A percentile compares a stretch with the other conserved stretches of the same genome.
phyloP scores from a whole-genome alignment of 2,113 vertebrate genomes.

The Dromiciops gliroides region DNA sequence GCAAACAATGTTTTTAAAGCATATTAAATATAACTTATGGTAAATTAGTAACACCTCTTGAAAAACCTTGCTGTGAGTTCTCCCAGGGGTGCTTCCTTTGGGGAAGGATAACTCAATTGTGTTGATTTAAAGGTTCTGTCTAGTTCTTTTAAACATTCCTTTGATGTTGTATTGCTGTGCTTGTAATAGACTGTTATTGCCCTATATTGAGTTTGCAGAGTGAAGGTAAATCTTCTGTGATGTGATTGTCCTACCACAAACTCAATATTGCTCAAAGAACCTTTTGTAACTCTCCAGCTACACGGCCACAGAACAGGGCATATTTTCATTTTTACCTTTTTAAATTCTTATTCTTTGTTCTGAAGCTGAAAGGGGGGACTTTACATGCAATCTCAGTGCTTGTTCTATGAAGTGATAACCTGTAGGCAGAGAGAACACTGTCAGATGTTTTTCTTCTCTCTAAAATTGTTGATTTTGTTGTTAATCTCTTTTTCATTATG shows the following conservation, averaged over 20 bases:
- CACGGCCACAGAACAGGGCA: constrained; percentile 86
- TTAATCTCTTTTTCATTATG: constrained; percentile 52
- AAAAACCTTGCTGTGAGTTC: constrained; percentile 87
- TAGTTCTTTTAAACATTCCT: constrained; percentile 91
- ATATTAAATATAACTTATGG: constrained; percentile 82
- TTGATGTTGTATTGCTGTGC: constrained; percentile 85
- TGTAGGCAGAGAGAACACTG: constrained; percentile 2
- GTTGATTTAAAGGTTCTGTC: constrained; percentile 90
- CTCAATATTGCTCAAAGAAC: constrained; percentile 90
- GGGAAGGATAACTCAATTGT: constrained; percentile 86
- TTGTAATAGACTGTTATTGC: constrained; percentile 98
- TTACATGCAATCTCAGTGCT: constrained; percentile 60
- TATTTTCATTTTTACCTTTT: constrained; percentile 98
- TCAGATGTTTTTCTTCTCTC: constrained; percentile 44
- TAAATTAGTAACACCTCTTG: constrained; percentile 84
- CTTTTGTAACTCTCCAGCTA: constrained; percentile 90
- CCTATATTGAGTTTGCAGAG: constrained; percentile 94
- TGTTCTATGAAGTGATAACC: constrained; percentile 74
- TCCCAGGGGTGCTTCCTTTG: constrained; percentile 84
- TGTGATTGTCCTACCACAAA: constrained; percentile 93
- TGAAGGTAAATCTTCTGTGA: constrained; percentile 96
- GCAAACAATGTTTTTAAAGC: constrained; percentile 72
- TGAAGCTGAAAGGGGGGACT: constrained; percentile 75
- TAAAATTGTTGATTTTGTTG: constrained; percentile 51
- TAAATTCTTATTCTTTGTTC: constrained; percentile 83